These are phyloP conservation scores for Chaitophorus viminalis DNA, from an alignment of 2,888 invertebrate genomes.

Conservation along the genomic window DNA sequence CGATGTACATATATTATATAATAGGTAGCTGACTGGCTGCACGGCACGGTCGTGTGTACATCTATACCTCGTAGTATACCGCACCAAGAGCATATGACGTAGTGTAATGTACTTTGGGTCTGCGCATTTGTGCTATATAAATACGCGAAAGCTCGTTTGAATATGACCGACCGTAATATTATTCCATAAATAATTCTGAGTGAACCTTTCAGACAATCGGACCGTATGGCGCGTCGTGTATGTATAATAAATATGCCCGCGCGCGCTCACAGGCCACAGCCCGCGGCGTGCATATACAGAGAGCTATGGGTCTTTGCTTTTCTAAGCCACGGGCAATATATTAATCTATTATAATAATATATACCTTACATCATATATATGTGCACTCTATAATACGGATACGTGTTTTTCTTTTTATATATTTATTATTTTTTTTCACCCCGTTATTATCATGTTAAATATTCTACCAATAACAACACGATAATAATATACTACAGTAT, in stretches of 20 bases:
- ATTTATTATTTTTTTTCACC: too few relatives aligned
- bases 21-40: too few relatives aligned
- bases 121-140: background rate
- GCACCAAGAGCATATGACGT: background rate
- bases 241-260: background rate
- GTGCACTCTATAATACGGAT: background rate
- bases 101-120: conserved; percentile 24
- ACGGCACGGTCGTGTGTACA: background rate
- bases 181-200: conserved; percentile 51
- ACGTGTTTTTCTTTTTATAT: too few relatives aligned
- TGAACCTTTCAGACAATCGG: conserved; percentile 25
- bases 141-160: conserved; percentile 44
- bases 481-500: too few relatives aligned
- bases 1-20: too few relatives aligned
- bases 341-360: conserved; percentile 14
- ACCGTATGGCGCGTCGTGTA: background rate
- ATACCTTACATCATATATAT: background rate
- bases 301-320: background rate
- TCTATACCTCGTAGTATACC: background rate
- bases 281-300: background rate
- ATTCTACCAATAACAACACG: background rate
- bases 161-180: conserved; percentile 22
- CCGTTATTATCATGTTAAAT: background rate
- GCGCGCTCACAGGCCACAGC: background rate
- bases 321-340: conserved; percentile 12